Percentiles rank a stretch among this genome's conserved stretches.
phyloP scores from a whole-genome alignment of 1,140 invertebrate genomes.

The Archivesica marissinica region DNA sequence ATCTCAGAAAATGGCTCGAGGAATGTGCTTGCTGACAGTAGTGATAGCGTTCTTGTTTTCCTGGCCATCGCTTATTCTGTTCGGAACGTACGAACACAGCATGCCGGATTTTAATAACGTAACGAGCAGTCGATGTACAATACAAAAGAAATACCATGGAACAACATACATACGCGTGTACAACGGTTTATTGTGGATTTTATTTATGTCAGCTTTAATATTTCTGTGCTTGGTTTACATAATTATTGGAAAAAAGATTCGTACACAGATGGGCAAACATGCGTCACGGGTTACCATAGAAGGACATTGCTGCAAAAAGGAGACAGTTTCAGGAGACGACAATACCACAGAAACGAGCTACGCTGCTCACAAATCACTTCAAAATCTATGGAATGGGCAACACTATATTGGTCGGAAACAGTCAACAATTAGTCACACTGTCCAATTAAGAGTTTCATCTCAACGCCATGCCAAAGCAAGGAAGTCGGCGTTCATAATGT shows the following conservation, averaged over 20 bases:
- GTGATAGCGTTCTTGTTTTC: not conserved
- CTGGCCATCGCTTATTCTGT: slow-evolving; percentile 35
- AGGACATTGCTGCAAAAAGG: not conserved
- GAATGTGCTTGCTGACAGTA: slow-evolving; percentile 5
- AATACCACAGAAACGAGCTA: not conserved
- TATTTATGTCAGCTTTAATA: slow-evolving; percentile 64
- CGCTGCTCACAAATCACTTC: not conserved
- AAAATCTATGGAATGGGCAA: not conserved
- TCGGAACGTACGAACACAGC: not conserved
- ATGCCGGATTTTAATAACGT: slow-evolving; percentile 42
- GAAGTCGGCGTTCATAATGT: slow-evolving; percentile 70
- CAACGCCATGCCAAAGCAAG: slow-evolving; percentile 60
- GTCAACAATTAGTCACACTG: not conserved
- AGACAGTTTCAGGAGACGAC: not conserved
- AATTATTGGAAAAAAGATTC: slow-evolving; percentile 65
- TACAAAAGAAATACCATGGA: slow-evolving; percentile 62
- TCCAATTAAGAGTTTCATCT: not conserved
- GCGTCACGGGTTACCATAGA: not conserved
- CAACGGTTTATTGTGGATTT: slow-evolving; percentile 62
- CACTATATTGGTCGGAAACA: not conserved
- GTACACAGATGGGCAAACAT: slow-evolving; percentile 34
- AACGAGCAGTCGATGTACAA: slow-evolving; percentile 70
- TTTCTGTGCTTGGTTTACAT: slow-evolving; percentile 69
- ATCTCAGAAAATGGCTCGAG: not conserved
- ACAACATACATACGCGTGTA: slow-evolving; percentile 64